Base-by-base conservation (phyloP, 2,888 invertebrate species). In the Heliconius aoede region DNA sequence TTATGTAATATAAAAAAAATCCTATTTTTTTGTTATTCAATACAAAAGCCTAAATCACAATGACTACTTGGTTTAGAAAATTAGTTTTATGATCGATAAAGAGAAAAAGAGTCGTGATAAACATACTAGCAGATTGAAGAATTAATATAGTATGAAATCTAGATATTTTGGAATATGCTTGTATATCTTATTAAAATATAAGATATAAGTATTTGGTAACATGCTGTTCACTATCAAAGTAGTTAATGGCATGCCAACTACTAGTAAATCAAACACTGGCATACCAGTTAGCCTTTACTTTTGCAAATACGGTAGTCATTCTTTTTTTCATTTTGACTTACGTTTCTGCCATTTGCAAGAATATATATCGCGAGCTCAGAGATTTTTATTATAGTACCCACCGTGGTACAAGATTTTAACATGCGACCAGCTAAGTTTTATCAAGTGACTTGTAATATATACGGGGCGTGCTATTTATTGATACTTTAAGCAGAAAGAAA, bases 391-490 rank as follows among this genome's bases (percentile, higher is more conserved):
- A 32, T 3, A 32, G 55, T 69, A 69, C 69, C 55, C 69, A 55
- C 51, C 5, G 68, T 40, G 76, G 73, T 73, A 71, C 60, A 46
- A 46, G 28, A 77, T 74, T 79, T 79, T 77, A 77, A 72, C 64
- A 62, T 67, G n/a, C 46, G 78, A 79, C 77, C 40, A 30, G 26
- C 26, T 73, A 79, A 73, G 72, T 77, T 79, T 76, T 73, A 79
- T 74, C 72, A 73, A 32, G 69, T 73, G 77, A 79, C 79, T 73
- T 76, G 64, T 71, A 71, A 72, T 71, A 64, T 78, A 32, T 26
- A 36, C 36, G 60, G 26, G 74, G 72, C 58, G 40, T 72, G 76
- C 26, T 72, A 68, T 72, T 26, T 26, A 67, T 73, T 71, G 76
- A 61, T 28, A 13, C 11, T 55, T 55, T 4, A 40, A 40, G 26